Evolutionary conservation across 1,140 invertebrate genomes (phyloP), one percentile per base, ranked within the genome.

Genomic region (Paralvinella palmiformis): DNA sequence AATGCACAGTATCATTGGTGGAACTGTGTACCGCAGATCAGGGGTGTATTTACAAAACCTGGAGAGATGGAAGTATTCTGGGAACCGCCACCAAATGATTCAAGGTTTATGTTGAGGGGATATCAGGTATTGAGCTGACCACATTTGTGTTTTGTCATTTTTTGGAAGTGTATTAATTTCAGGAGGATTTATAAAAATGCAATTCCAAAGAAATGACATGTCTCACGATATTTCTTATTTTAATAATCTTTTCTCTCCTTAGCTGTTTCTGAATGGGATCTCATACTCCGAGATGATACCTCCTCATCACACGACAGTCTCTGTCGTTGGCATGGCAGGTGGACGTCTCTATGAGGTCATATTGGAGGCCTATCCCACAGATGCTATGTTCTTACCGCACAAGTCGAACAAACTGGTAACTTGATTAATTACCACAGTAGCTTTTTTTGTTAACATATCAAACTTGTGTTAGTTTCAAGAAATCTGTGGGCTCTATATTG

Each of bases 261-360:
- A 79, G 74, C 62, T 81, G 29, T 78, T 72, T 62, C 59, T 81
- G 57, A 81, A 81, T 69, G 75, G 74, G 52, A 71, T 81, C 17
- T 70, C 70, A 31, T 79, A 79, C 65, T 76, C 75, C 67, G 69
- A 71, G 27, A 69, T 76, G 68, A 76, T 80, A 50, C 76, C 75
- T 2, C 67, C 70, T 17, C 66, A 58, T 33, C 72, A 75, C 62
- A 75, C 73, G 57, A 73, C 72, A 58, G 59, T 80, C 17, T 71
- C 71, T 62, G 64, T 81, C 29, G 71, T 70, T 29, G 79, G 79
- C 17, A 68, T 81, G 56, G 75, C 78, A 13, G 78, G 77, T 15
- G 73, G 74, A 17, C 60, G 72, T 31, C 60, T 67, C 48, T 81
- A 81, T 66, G 74, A 76, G 6, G 67, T 79, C 27, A 63, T 62